Conservation (phyloP, 2,797 vertebrate genomes). For the Ciconia nigra region DNA sequence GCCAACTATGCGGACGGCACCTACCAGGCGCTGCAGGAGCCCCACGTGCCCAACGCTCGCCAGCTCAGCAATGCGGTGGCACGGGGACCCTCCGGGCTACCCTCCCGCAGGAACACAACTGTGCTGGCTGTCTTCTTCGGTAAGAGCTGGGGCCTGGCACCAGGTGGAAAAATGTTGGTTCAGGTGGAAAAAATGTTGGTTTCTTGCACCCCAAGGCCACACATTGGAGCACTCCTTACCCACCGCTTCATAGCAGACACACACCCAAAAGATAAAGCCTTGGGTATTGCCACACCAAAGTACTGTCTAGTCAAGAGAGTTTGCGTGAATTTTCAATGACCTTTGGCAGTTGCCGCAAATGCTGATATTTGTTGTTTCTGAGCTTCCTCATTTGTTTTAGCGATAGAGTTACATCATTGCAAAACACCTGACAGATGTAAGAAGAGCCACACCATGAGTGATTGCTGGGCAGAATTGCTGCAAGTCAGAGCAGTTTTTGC, state of each 20-base stretch:
- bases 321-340: background rate
- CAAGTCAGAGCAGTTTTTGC: background rate
- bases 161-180: accelerated
- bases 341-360: background rate
- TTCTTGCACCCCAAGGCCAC: accelerated
- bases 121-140: conserved; percentile 91
- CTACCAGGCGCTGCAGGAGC: conserved; percentile 81
- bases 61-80: conserved; percentile 72
- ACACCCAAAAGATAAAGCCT: background rate
- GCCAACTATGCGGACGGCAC: conserved; percentile 89
- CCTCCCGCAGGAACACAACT: conserved; percentile 83
- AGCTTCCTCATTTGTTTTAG: background rate
- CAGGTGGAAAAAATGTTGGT: background rate
- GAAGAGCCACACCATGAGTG: accelerated
- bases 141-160: conserved; percentile 50
- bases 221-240: accelerated
- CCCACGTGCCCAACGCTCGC: conserved; percentile 85
- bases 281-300: background rate
- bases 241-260: background rate
- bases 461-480: background rate
- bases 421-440: accelerated
- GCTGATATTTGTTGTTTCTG: background rate
- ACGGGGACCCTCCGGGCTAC: conserved; percentile 74
- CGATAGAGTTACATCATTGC: background rate
- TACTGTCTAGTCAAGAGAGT: too few species aligned